Evolutionary conservation across 2,113 vertebrate genomes (phyloP).

Genomic region (Corythaeola cristata): DNA sequence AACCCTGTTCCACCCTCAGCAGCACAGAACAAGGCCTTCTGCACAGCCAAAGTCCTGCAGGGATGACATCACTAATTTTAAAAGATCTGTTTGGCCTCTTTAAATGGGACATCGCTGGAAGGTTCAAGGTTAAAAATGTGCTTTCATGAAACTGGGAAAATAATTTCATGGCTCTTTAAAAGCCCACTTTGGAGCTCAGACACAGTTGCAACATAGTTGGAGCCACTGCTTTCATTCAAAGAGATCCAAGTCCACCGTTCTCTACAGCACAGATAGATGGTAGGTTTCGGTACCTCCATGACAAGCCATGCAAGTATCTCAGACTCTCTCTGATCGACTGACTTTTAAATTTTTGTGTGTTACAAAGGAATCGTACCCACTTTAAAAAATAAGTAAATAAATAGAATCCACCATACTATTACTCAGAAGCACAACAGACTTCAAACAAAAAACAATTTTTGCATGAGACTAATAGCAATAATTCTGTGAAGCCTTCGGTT

Average conservation of each 20-base stretch:
- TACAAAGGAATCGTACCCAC: not conserved
- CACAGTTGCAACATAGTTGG: not conserved
- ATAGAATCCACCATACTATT: not conserved
- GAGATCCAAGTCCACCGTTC: not conserved
- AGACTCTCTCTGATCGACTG: not conserved
- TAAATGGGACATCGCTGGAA: not conserved
- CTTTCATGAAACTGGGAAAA: not conserved
- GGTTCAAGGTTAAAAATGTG: not conserved
- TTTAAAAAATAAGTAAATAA: not conserved
- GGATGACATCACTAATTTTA: not conserved
- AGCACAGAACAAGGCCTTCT: not conserved
- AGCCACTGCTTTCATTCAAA: conserved; percentile 20
- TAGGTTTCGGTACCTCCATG: not conserved
- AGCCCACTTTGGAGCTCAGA: not conserved
- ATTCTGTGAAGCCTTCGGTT: not conserved
- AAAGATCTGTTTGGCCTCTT: not conserved
- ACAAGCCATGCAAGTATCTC: not conserved
- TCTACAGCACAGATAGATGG: not conserved
- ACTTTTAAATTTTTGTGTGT: not conserved
- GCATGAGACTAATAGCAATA: not conserved
- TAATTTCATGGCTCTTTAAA: not conserved
- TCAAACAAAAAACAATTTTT: not conserved
- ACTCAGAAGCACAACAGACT: not conserved
- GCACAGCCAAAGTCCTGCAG: not conserved
- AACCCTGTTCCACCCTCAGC: not conserved